Base-by-base conservation (phyloP, 2,113 vertebrate species). In the Aldabrachelys gigantea region DNA sequence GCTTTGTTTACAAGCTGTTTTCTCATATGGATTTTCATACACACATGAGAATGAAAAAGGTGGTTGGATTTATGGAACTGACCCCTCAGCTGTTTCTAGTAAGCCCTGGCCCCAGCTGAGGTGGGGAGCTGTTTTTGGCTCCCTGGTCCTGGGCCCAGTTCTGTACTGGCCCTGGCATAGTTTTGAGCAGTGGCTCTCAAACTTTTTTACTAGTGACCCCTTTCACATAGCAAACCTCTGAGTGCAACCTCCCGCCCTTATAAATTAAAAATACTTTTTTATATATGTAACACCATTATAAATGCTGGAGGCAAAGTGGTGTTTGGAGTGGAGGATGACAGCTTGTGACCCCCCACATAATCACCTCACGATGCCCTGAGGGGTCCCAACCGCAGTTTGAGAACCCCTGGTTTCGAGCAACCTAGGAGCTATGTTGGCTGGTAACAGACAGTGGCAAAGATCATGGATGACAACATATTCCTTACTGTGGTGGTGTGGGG, bases 1-100 rank as follows among this genome's bases (percentile, higher is more conserved):
- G 35, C 29, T 62, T 62, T 62, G 29, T 62, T 94, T 35, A 49
- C 52, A 91, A 85, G 47, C 57, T 1, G 0, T 1, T 35, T 29
- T 29, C 41, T 6, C 52, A 6, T 29, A 2, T 35, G 59, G 56
- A 35, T 94, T 91, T 85, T 87, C 6, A 82, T 12, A 92, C 78
- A 50, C 25, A 56, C 96, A 79, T 79, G 82, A 89, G 88, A 85
- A 85, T 90, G 69, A n/a, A 87, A 82, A 49, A 94, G 44, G 35
- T 69, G 35, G 31, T 31, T 59, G 25, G 12, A 29, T 6, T 27
- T 69, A 35, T 54, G 84, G 9, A 21, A 13, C 35, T 88, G 22
- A 90, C 38, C 57, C 17, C 35, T 85, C 72, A 41, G 6, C 56
- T 92, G 22, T 76, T 93, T 92, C 35, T 21, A 85, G 16, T 6